Conservation (phyloP, 2,888 invertebrate species). For the Lysandra coridon region DNA sequence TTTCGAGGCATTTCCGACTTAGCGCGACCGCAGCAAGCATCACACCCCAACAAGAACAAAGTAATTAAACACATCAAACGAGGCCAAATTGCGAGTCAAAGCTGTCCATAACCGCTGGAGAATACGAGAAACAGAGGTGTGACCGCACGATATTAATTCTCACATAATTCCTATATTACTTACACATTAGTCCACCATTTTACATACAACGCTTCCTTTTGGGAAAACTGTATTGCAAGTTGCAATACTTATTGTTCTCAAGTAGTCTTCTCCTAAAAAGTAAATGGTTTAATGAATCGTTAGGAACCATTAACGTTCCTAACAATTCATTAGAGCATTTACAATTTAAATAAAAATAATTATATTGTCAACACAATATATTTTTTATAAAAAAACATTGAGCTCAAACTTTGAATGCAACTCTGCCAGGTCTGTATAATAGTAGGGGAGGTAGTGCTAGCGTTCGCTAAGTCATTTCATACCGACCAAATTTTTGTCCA, state of each 20-base stretch:
- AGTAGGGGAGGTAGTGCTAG: too few species aligned
- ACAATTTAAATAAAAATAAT: too few species aligned
- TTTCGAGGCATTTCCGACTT: slow-evolving; percentile 72
- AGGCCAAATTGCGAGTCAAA: slow-evolving; percentile 72
- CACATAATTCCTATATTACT: neutral
- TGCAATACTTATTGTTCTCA: neutral
- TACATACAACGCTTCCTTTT: neutral
- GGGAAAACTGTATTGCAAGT: neutral
- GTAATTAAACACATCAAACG: slow-evolving; percentile 81
- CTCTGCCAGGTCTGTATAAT: too few species aligned
- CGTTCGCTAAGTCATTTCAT: too few species aligned
- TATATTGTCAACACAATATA: too few species aligned
- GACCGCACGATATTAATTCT: slow-evolving; percentile 29
- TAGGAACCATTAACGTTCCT: too few species aligned
- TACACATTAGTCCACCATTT: neutral
- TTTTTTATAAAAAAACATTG: too few species aligned
- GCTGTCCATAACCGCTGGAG: slow-evolving; percentile 41
- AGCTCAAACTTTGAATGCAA: too few species aligned
- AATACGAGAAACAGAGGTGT: slow-evolving; percentile 32
- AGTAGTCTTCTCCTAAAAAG: too few species aligned
- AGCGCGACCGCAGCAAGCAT: slow-evolving; percentile 72
- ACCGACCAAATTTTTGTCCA: too few species aligned
- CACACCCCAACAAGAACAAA: slow-evolving; percentile 72
- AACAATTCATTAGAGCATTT: too few species aligned
- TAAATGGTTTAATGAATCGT: too few species aligned